Evolutionary conservation across 2,888 invertebrate genomes (phyloP).

Genomic region (Brenthis ino): DNA sequence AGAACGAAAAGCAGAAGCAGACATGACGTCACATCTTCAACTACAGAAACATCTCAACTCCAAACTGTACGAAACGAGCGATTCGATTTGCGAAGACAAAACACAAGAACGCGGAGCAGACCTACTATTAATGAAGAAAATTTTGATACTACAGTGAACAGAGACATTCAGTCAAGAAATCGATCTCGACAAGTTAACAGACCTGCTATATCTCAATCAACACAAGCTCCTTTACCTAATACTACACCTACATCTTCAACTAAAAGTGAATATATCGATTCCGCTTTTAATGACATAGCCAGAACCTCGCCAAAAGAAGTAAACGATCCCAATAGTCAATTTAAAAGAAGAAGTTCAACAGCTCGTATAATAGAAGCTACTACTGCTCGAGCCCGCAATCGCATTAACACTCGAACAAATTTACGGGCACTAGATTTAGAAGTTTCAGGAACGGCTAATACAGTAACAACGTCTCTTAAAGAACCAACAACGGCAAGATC

Average conservation of each 20-base stretch:
- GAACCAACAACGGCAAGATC: slow-evolving; percentile 61
- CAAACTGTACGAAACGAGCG: slow-evolving; percentile 60
- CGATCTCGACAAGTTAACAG: slow-evolving; percentile 51
- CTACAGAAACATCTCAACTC: slow-evolving; percentile 48
- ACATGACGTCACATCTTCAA: slow-evolving; percentile 44
- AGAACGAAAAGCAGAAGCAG: slow-evolving; percentile 60
- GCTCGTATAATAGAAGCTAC: slow-evolving; percentile 51
- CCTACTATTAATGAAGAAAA: slow-evolving; percentile 49
- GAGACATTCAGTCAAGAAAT: slow-evolving; percentile 53
- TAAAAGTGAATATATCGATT: slow-evolving; percentile 44
- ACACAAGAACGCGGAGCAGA: slow-evolving; percentile 62
- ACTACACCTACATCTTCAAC: slow-evolving; percentile 16
- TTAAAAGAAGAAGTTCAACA: slow-evolving; percentile 60
- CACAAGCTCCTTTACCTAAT: slow-evolving; percentile 25
- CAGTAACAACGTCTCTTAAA: slow-evolving; percentile 59
- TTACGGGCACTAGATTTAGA: slow-evolving; percentile 59
- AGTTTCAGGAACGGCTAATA: slow-evolving; percentile 67
- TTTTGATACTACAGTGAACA: slow-evolving; percentile 50
- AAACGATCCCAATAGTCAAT: slow-evolving; percentile 52
- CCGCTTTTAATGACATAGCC: slow-evolving; percentile 55
- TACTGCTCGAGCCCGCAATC: slow-evolving; percentile 53
- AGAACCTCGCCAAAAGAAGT: slow-evolving; percentile 55
- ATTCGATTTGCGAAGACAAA: slow-evolving; percentile 67
- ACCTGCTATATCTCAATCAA: slow-evolving; percentile 37
- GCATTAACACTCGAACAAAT: slow-evolving; percentile 57